Percentiles rank a stretch among this genome's conserved stretches.
phyloP scores from a whole-genome alignment of 2,797 vertebrate species.

The Bradypodion ventrale region DNA sequence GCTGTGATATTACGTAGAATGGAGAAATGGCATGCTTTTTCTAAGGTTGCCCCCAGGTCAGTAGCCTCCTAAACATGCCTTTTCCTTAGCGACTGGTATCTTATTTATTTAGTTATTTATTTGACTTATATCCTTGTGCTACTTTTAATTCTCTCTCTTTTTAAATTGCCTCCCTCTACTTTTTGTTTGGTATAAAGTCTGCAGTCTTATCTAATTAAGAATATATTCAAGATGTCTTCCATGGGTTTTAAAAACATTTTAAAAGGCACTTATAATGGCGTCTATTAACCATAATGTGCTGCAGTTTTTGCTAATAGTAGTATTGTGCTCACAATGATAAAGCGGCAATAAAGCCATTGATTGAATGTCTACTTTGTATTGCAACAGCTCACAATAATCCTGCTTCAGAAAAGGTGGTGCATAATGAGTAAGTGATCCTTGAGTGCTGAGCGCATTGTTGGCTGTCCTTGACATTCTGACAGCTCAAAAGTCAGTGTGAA shows the following conservation, averaged over 20 bases:
- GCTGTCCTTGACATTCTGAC: slow-evolving; percentile 61
- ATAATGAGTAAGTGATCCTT: slow-evolving; percentile 53
- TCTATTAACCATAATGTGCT: background rate
- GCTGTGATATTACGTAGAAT: background rate
- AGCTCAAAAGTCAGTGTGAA: slow-evolving; percentile 48
- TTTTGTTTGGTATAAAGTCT: background rate
- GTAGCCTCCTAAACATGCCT: too few species aligned
- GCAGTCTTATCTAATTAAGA: background rate
- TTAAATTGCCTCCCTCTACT: background rate
- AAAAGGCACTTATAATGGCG: background rate
- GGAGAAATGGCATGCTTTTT: background rate
- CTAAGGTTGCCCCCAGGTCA: too few species aligned
- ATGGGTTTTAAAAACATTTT: slow-evolving; percentile 14
- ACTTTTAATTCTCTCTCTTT: background rate
- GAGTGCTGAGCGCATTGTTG: background rate
- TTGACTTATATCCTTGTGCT: background rate
- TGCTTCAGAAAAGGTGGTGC: slow-evolving; percentile 53
- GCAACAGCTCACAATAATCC: slow-evolving; percentile 56
- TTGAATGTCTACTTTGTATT: slow-evolving; percentile 48
- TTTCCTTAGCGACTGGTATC: background rate
- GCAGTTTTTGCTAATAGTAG: slow-evolving; percentile 24
- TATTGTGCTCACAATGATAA: slow-evolving; percentile 33
- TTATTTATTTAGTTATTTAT: background rate
- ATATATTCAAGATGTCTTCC: background rate
- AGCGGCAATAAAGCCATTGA: slow-evolving; percentile 32